A percentile compares a stretch with the other conserved stretches of the same genome.
These are phyloP conservation scores for Stenolophus ochropezus DNA, from an alignment of 2,888 invertebrate species.

Conservation along the genomic window DNA sequence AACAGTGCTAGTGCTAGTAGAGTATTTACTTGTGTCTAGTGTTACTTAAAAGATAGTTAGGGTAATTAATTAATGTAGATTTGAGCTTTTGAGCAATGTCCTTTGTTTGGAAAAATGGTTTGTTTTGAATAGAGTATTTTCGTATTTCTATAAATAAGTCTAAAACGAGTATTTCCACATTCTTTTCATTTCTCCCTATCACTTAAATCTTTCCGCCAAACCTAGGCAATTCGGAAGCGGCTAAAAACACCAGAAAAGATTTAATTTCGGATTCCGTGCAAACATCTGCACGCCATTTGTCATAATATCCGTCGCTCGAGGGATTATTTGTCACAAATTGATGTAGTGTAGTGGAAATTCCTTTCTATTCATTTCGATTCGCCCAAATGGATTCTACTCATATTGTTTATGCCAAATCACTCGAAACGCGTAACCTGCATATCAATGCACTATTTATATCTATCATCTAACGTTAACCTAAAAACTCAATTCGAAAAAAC, in stretches of 20 bases:
- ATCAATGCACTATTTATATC: background rate
- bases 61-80: background rate
- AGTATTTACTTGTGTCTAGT: too few species aligned
- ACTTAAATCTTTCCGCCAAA: constrained; percentile 48
- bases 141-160: constrained; percentile 42
- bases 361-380: background rate
- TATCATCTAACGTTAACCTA: background rate
- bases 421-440: background rate
- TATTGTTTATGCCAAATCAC: background rate
- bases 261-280: constrained; percentile 37
- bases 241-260: constrained; percentile 45
- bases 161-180: constrained; percentile 40
- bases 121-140: constrained; percentile 46
- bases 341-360: constrained; percentile 9
- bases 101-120: constrained; percentile 40
- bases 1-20: too few species aligned
- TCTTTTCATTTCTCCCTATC: constrained; percentile 43
- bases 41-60: too few species aligned
- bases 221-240: constrained; percentile 34
- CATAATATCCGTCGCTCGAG: constrained; percentile 41
- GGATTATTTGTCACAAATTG: constrained; percentile 42
- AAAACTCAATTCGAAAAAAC: too few species aligned
- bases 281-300: constrained; percentile 53
- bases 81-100: constrained; percentile 21
- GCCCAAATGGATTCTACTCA: background rate